phyloP scores from a whole-genome alignment of 1,140 invertebrate genomes.

The Drosophila asahinai region DNA sequence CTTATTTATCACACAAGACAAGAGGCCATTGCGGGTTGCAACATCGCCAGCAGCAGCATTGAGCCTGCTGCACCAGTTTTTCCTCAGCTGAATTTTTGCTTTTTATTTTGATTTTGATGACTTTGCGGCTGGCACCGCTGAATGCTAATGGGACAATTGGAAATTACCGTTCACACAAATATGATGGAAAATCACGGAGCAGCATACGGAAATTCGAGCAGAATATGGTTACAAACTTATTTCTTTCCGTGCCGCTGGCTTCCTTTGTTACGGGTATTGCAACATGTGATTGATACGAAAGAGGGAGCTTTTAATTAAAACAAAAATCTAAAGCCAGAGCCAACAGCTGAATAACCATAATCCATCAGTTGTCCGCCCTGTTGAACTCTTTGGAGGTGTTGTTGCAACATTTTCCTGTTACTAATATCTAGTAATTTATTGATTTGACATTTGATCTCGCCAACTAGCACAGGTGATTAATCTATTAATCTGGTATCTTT shows the following conservation, averaged over 20 bases:
- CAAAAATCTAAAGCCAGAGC: neutral
- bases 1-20: conserved; percentile 42
- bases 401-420: conserved; percentile 36
- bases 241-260: conserved; percentile 33
- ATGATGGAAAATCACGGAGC: conserved; percentile 53
- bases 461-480: conserved; percentile 34
- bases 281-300: conserved; percentile 29
- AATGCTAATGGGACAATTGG: conserved; percentile 39
- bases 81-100: neutral
- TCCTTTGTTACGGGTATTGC: conserved; percentile 42
- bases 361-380: conserved; percentile 42
- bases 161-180: conserved; percentile 43
- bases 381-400: conserved; percentile 26
- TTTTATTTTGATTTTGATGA: conserved; percentile 25
- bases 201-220: conserved; percentile 59
- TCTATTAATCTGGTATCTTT: conserved; percentile 32
- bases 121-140: conserved; percentile 26
- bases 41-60: conserved; percentile 22
- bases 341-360: conserved; percentile 10
- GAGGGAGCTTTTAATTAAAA: conserved; percentile 54
- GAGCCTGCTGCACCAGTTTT: conserved; percentile 55
- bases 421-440: conserved; percentile 47
- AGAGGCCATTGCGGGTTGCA: conserved; percentile 41
- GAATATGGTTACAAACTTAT: conserved; percentile 46
- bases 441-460: conserved; percentile 69